phyloP scores from a whole-genome alignment of 2,888 invertebrate species.

The Pseudanteris insignis region DNA sequence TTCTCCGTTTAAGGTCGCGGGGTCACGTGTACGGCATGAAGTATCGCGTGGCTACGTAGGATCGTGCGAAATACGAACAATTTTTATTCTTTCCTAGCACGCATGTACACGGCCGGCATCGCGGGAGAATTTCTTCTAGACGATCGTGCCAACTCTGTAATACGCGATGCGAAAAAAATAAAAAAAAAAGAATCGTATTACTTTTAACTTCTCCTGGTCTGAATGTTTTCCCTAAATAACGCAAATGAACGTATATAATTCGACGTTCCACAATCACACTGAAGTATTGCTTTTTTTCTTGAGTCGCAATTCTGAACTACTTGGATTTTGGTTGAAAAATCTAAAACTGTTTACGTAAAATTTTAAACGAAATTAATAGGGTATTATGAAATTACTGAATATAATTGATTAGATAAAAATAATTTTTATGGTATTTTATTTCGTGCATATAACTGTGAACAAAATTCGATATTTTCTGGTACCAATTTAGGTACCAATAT shows the following conservation, averaged over 20 bases:
- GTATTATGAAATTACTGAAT: too few relatives aligned
- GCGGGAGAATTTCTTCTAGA: conserved; percentile 25
- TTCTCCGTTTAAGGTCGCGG: conserved; percentile 48
- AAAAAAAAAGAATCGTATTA: conserved; percentile 3
- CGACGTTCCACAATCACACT: conserved; percentile 3
- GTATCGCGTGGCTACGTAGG: conserved; percentile 58
- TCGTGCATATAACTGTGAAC: too few relatives aligned
- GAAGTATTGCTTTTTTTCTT: too few relatives aligned
- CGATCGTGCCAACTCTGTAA: conserved; percentile 29
- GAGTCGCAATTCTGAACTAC: too few relatives aligned
- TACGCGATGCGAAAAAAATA: conserved; percentile 23
- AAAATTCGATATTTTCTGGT: too few relatives aligned
- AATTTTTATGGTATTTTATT: too few relatives aligned
- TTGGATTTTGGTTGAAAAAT: too few relatives aligned
- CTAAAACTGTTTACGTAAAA: too few relatives aligned
- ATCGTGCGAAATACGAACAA: conserved; percentile 52
- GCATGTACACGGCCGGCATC: conserved; percentile 28
- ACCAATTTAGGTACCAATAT: too few relatives aligned
- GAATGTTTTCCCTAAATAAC: conserved; percentile 29
- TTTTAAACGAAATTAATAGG: too few relatives aligned
- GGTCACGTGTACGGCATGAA: conserved; percentile 51
- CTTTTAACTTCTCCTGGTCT: conserved; percentile 20
- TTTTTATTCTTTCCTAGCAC: conserved; percentile 44
- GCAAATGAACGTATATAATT: conserved; percentile 13
- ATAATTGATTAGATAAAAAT: too few relatives aligned